A percentile compares a stretch with the other conserved stretches of the same genome.
These are phyloP conservation scores for Hirundo rustica DNA, from an alignment of 2,797 vertebrate genomes.

Conservation along the genomic window DNA sequence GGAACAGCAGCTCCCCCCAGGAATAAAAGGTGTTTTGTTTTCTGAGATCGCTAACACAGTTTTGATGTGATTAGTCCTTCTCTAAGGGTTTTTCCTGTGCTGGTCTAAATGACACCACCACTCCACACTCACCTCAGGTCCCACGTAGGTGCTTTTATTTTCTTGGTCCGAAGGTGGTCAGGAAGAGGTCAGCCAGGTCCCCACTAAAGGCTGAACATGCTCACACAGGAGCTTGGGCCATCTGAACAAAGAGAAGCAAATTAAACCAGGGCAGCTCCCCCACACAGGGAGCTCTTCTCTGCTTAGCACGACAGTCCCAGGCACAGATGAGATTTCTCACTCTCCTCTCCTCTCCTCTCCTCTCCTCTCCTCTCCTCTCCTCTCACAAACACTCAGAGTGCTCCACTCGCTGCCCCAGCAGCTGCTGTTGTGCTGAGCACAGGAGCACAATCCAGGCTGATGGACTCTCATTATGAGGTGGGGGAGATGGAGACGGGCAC, in stretches of 20 bases:
- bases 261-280: background rate
- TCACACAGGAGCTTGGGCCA: background rate
- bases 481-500: background rate
- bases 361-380: background rate
- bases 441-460: background rate
- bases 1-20: background rate
- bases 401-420: background rate
- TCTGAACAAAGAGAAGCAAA: background rate
- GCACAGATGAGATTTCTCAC: background rate
- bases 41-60: background rate
- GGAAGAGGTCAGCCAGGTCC: background rate
- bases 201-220: background rate
- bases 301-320: background rate
- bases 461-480: rapidly evolving
- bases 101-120: background rate
- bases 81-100: background rate
- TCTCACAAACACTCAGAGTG: background rate
- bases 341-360: background rate
- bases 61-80: background rate
- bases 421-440: background rate
- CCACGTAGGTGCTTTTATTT: background rate
- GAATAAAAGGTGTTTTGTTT: slow-evolving; percentile 60
- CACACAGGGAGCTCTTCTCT: background rate
- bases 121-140: background rate
- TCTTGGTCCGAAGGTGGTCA: background rate